Conservation (phyloP, 2,797 vertebrate species). For the Oceanodroma leucorhoa region DNA sequence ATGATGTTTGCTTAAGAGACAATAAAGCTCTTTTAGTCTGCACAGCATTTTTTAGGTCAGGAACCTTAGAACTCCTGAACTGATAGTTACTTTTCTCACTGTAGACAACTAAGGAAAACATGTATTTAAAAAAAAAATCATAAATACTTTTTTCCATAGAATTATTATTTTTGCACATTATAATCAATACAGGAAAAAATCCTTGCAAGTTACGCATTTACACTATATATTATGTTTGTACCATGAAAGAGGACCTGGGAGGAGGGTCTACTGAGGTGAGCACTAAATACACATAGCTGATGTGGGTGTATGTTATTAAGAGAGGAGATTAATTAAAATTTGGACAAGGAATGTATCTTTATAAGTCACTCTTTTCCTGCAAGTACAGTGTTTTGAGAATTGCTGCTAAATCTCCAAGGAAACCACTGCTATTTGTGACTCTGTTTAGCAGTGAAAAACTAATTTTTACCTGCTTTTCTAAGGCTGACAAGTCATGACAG, state of each 20-base stretch:
- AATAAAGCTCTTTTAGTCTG: not conserved
- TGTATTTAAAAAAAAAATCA: accelerated
- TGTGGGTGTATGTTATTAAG: not conserved
- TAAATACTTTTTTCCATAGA: not conserved
- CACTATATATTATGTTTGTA: not conserved
- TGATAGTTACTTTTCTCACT: not conserved
- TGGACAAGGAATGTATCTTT: not conserved
- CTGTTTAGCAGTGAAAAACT: conserved; percentile 72
- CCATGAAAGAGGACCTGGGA: not conserved
- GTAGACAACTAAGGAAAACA: not conserved
- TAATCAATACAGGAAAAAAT: not conserved
- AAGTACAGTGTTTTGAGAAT: conserved; percentile 24
- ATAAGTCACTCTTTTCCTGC: conserved; percentile 6
- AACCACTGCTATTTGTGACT: conserved; percentile 75
- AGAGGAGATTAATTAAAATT: not conserved
- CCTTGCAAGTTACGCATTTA: not conserved
- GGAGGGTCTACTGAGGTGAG: not conserved
- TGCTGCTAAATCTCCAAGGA: conserved; percentile 73
- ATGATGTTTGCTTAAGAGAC: not conserved
- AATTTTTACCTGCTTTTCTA: conserved; percentile 81
- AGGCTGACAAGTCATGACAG: conserved; percentile 82
- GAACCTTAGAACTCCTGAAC: not conserved
- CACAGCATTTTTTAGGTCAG: not conserved
- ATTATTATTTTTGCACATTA: not conserved
- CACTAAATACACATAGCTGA: not conserved